Evolutionary conservation across 2,888 invertebrate species (phyloP), one percentile per base, ranked within the genome.

Genomic region (Agelastica alni): DNA sequence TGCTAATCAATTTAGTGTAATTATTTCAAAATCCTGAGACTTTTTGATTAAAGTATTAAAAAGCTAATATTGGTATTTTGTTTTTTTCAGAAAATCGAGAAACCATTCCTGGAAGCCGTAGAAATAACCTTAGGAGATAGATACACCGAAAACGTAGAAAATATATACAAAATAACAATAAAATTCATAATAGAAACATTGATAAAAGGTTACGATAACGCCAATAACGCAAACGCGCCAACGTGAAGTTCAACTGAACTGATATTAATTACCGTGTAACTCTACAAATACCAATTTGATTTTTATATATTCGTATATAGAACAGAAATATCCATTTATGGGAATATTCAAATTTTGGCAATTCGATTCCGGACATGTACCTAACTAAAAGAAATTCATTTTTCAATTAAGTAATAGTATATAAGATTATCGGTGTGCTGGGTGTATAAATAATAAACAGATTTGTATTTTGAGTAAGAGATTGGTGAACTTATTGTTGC

Each of bases 61-160:
- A n/a, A n/a, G n/a, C n/a, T n/a, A n/a, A n/a, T n/a, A n/a, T n/a
- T n/a, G n/a, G n/a, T 1, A 4, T 14, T 46, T 55, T 41, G 41
- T 61, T 41, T 52, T 9, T 66, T 64, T 45, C 86, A 95, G 95
- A 90, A 87, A 86, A 89, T 95, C 67, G 93, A 94, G 75, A 85
- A 87, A 65, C 93, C 95, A 1, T 95, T 95, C 77, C 78, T 95
- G 65, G 84, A 87, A 71, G 91, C 95, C 0, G 93, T 94, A 6
- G 86, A 89, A 72, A 85, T 86, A 59, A 93, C 93, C 0, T 80
- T 95, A 26, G 93, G 91, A 2, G 93, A 94, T 64, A 83, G 93
- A 59, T 94, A 91, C 79, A 91, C 93, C 6, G 88, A 90, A 45
- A 93, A 93, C 78, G 90, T 95, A 64, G 91, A 93, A 72, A 87